Conservation (phyloP, 1,140 invertebrate species). For the Platyura marginata region DNA sequence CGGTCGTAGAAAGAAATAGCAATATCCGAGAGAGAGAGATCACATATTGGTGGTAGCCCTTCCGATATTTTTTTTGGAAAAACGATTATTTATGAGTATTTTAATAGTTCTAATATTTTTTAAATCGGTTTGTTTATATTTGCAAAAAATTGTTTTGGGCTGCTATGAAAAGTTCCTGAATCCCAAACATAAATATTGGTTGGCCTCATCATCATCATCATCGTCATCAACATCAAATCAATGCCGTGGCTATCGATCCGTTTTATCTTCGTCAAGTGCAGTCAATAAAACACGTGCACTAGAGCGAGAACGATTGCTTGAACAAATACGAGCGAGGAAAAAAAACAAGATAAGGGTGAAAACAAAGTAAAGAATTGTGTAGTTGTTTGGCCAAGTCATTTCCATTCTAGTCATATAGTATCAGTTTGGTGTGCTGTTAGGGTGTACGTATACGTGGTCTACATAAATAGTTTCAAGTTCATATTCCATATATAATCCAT, state of each 20-base stretch:
- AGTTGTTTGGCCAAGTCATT: too few species aligned
- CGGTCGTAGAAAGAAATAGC: too few species aligned
- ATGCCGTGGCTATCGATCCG: neutral
- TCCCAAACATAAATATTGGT: constrained; percentile 8
- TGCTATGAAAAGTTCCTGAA: constrained; percentile 23
- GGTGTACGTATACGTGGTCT: too few species aligned
- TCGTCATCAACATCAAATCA: neutral
- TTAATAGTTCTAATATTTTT: constrained; percentile 23
- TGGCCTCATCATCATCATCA: neutral
- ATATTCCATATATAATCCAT: too few species aligned
- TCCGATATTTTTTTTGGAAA: too few species aligned
- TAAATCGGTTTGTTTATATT: constrained; percentile 23
- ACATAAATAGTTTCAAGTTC: too few species aligned
- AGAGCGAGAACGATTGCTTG: neutral
- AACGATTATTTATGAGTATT: constrained; percentile 11
- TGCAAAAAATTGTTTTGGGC: constrained; percentile 20
- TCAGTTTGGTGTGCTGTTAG: too few species aligned
- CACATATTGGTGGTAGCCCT: too few species aligned
- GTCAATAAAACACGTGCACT: neutral
- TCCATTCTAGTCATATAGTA: too few species aligned
- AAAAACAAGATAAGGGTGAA: neutral
- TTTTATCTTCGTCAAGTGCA: neutral
- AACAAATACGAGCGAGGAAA: constrained; percentile 1
- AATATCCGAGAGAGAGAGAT: too few species aligned
- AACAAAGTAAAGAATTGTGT: neutral